A percentile compares a stretch with the other conserved stretches of the same genome.
phyloP scores from a whole-genome alignment of 2,113 vertebrate genomes.

The Aspiorhynchus laticeps region DNA sequence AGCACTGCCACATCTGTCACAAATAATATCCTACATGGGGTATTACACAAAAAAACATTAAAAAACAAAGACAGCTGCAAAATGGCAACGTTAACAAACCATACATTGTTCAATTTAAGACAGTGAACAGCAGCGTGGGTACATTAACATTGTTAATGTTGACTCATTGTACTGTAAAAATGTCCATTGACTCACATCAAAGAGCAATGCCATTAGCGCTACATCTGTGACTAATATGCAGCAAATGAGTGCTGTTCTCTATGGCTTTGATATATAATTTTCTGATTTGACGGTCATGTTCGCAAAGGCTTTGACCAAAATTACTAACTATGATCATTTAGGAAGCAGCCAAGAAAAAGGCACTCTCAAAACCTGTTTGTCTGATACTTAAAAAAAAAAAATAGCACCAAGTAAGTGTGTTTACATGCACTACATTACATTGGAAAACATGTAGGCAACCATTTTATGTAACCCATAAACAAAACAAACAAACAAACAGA shows the following conservation, averaged over 20 bases:
- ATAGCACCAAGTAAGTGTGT: neutral
- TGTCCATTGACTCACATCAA: slow-evolving; percentile 21
- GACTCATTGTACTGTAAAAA: slow-evolving; percentile 20
- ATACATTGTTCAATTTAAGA: neutral
- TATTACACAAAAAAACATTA: neutral
- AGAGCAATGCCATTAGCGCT: slow-evolving; percentile 10
- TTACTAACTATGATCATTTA: neutral
- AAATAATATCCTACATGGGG: neutral
- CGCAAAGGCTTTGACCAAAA: neutral
- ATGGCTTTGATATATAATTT: slow-evolving; percentile 18
- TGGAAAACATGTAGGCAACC: neutral
- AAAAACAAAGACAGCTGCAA: slow-evolving; percentile 15
- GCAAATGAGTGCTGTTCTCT: slow-evolving; percentile 13
- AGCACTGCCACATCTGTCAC: neutral
- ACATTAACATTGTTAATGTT: slow-evolving; percentile 6
- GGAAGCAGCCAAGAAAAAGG: neutral
- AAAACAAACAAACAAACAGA: no score
- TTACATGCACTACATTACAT: neutral
- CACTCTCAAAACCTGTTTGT: neutral
- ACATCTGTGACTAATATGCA: slow-evolving; percentile 36
- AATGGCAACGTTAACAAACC: slow-evolving; percentile 5
- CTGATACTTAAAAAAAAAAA: neutral
- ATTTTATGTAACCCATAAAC: neutral
- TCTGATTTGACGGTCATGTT: neutral
- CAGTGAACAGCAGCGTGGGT: neutral